A percentile compares a stretch with the other conserved stretches of the same genome.
Evolutionary conservation across 2,113 vertebrate genomes (phyloP).

Genomic region (Entosphenus tridentatus): DNA sequence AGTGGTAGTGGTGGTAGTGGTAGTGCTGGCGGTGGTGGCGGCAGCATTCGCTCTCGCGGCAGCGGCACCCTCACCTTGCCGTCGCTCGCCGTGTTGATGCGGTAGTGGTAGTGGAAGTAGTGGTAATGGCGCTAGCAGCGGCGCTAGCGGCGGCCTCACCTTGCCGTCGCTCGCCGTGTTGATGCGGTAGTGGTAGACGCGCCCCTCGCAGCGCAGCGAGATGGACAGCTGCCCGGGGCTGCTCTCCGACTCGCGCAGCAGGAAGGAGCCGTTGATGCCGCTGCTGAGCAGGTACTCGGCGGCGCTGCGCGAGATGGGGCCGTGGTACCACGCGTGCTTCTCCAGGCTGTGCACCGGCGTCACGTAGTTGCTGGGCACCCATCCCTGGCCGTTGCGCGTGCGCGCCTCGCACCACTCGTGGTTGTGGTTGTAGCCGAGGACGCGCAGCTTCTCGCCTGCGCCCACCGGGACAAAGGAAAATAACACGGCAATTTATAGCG

Average conservation of each 20-base stretch:
- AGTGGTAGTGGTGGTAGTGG: too few species aligned
- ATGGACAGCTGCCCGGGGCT: slow-evolving; percentile 92
- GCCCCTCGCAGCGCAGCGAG: slow-evolving; percentile 82
- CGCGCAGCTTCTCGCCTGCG: slow-evolving; percentile 76
- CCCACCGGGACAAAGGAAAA: too few species aligned
- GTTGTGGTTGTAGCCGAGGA: slow-evolving; percentile 95
- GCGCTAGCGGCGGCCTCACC: slow-evolving; percentile 23
- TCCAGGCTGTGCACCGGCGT: slow-evolving; percentile 95
- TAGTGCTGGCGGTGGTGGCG: too few species aligned
- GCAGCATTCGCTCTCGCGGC: too few species aligned
- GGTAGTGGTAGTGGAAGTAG: too few species aligned
- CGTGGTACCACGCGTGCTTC: slow-evolving; percentile 98
- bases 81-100: too few species aligned
- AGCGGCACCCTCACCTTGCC: slow-evolving; percentile 5
- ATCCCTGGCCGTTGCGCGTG: slow-evolving; percentile 91
- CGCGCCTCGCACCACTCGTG: slow-evolving; percentile 95
- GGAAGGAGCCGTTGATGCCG: slow-evolving; percentile 88
- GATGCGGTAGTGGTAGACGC: slow-evolving; percentile 98
- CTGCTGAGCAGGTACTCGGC: slow-evolving; percentile 89
- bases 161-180: slow-evolving; percentile 71
- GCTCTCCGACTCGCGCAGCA: slow-evolving; percentile 92
- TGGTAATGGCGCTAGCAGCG: too few species aligned
- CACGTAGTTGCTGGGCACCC: slow-evolving; percentile 98
- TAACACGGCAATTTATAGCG: too few species aligned
- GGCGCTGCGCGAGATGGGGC: slow-evolving; percentile 78